Conservation (phyloP, 2,888 invertebrate species). For the Beris chalybata region DNA sequence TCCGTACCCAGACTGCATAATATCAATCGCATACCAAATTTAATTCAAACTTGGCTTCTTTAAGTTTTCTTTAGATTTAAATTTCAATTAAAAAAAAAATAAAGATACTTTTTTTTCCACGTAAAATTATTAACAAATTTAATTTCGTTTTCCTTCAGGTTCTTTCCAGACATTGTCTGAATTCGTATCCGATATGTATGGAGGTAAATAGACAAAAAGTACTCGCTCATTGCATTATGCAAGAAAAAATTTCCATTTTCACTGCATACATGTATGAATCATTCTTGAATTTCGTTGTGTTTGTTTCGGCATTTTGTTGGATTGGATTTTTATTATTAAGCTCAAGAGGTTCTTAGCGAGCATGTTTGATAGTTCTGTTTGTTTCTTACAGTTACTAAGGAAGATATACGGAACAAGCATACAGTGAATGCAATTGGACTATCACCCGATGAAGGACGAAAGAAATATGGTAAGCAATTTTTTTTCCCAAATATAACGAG, state of each 20-base stretch:
- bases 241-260: slow-evolving; percentile 10
- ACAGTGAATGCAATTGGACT: slow-evolving; percentile 60
- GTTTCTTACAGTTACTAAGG: slow-evolving; percentile 52
- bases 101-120: not conserved
- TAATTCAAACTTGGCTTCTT: slow-evolving; percentile 3
- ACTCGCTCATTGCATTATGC: slow-evolving; percentile 13
- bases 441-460: slow-evolving; percentile 59
- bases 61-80: slow-evolving; percentile 2
- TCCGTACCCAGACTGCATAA: slow-evolving; percentile 7
- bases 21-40: slow-evolving; percentile 16
- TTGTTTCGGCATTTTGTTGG: slow-evolving; percentile 22
- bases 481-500: too few species aligned
- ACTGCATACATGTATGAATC: slow-evolving; percentile 34
- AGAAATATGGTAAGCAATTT: slow-evolving; percentile 58
- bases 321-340: slow-evolving; percentile 4
- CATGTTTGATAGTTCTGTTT: slow-evolving; percentile 7
- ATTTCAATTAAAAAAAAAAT: slow-evolving; percentile 3
- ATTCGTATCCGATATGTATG: slow-evolving; percentile 58
- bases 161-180: slow-evolving; percentile 53
- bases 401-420: slow-evolving; percentile 60
- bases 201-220: slow-evolving; percentile 56
- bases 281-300: slow-evolving; percentile 39
- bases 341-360: not conserved
- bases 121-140: slow-evolving; percentile 23
- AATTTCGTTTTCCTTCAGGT: slow-evolving; percentile 51